Conservation (phyloP, 2,797 vertebrate genomes). For the Anisognathus igniventris region DNA sequence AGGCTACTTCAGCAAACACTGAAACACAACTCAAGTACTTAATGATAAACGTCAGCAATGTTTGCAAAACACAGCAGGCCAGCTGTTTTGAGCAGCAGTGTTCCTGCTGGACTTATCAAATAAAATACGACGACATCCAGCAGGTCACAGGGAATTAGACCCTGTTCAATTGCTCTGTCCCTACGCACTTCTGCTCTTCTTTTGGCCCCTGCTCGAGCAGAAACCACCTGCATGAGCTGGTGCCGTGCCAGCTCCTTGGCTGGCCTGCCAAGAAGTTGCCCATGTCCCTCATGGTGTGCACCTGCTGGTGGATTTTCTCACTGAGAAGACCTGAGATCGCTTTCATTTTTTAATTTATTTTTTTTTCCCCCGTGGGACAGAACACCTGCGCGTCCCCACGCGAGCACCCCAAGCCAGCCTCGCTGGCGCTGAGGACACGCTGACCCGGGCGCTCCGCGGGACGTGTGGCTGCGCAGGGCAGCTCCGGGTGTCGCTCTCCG, state of each 20-base stretch:
- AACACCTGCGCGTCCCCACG: rapidly evolving
- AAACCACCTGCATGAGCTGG: rapidly evolving
- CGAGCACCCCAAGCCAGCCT: rapidly evolving
- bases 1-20: not conserved
- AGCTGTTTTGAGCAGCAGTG: rapidly evolving
- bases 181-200: rapidly evolving
- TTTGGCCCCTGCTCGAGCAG: not conserved
- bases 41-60: rapidly evolving
- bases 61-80: not conserved
- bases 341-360: not conserved
- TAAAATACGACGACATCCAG: rapidly evolving
- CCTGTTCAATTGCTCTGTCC: rapidly evolving
- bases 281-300: rapidly evolving
- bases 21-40: not conserved
- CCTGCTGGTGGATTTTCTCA: no score
- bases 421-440: rapidly evolving
- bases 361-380: rapidly evolving
- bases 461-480: rapidly evolving
- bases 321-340: rapidly evolving
- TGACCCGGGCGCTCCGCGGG: not conserved
- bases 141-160: rapidly evolving
- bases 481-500: not conserved
- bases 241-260: not conserved
- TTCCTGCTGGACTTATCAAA: not conserved
- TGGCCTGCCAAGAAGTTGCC: no score